Evolutionary conservation across 2,888 invertebrate species (phyloP).

Genomic region (Dromius quadrimaculatus): DNA sequence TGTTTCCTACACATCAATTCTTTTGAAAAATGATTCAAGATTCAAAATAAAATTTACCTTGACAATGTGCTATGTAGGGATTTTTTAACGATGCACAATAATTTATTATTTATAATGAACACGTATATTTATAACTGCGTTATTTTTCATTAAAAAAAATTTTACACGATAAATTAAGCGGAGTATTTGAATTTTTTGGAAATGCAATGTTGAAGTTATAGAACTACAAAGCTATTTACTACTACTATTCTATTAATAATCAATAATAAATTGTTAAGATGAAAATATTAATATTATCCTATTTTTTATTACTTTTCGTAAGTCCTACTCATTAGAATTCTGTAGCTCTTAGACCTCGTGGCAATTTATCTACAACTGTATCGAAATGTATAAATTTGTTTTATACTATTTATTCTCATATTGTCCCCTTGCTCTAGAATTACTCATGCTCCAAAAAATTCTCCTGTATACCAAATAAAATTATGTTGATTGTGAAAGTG

Average conservation of each 20-base stretch:
- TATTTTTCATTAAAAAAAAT: background rate
- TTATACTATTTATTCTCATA: too few relatives aligned
- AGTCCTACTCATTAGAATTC: too few relatives aligned
- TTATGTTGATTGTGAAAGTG: too few relatives aligned
- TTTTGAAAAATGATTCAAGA: conserved; percentile 1
- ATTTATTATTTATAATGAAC: conserved; percentile 13
- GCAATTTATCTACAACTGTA: too few relatives aligned
- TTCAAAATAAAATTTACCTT: conserved; percentile 13
- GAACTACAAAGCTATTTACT: background rate
- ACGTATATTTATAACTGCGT: background rate
- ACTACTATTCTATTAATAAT: background rate
- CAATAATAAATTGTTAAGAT: too few relatives aligned
- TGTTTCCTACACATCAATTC: conserved; percentile 3
- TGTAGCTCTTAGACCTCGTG: too few relatives aligned
- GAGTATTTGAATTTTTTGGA: background rate
- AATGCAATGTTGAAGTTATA: background rate
- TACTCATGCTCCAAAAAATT: too few relatives aligned
- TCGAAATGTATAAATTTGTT: too few relatives aligned
- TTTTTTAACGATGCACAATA: conserved; percentile 19
- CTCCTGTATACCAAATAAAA: too few relatives aligned
- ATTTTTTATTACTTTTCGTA: too few relatives aligned
- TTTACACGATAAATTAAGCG: background rate
- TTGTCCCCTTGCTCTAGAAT: too few relatives aligned
- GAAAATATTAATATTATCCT: too few relatives aligned
- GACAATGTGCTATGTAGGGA: conserved; percentile 4